phyloP scores from a whole-genome alignment of 1,140 invertebrate species.

The Eueides isabella region DNA sequence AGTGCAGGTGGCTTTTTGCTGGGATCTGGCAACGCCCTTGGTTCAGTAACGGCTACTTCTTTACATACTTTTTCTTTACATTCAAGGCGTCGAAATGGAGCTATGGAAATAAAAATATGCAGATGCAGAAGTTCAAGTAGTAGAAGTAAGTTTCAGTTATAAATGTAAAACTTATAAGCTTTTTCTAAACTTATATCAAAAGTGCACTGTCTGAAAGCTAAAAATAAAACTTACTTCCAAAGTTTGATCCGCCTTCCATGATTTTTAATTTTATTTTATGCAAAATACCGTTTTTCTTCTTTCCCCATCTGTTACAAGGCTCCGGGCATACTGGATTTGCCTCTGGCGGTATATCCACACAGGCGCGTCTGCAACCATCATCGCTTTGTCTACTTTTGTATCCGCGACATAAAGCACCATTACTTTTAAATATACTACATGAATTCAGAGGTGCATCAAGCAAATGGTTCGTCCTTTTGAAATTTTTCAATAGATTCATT shows the following conservation, averaged over 20 bases:
- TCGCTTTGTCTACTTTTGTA: constrained; percentile 46
- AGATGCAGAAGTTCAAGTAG: background rate
- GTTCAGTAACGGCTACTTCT: constrained; percentile 42
- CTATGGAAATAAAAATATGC: constrained; percentile 40
- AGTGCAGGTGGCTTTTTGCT: constrained; percentile 36
- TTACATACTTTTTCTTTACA: constrained; percentile 49
- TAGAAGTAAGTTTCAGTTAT: background rate
- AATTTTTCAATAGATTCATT: constrained; percentile 42
- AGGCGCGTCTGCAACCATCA: constrained; percentile 56
- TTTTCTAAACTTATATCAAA: constrained; percentile 10
- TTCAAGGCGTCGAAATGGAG: constrained; percentile 63
- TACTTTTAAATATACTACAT: constrained; percentile 31
- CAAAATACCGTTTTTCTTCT: constrained; percentile 61
- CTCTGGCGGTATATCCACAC: constrained; percentile 57
- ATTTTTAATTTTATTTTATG: constrained; percentile 70
- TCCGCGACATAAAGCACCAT: constrained; percentile 38
- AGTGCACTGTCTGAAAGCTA: background rate
- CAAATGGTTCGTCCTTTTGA: constrained; percentile 42
- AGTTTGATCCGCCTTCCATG: constrained; percentile 70
- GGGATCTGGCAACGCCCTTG: constrained; percentile 56
- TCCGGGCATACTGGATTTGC: constrained; percentile 54
- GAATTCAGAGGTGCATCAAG: constrained; percentile 40
- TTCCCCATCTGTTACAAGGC: constrained; percentile 50
- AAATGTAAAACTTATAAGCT: background rate
- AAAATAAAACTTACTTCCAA: constrained; percentile 59